Evolutionary conservation across 2,113 vertebrate species (phyloP), one percentile per base, ranked within the genome.

Genomic region (Ammodytes marinus): DNA sequence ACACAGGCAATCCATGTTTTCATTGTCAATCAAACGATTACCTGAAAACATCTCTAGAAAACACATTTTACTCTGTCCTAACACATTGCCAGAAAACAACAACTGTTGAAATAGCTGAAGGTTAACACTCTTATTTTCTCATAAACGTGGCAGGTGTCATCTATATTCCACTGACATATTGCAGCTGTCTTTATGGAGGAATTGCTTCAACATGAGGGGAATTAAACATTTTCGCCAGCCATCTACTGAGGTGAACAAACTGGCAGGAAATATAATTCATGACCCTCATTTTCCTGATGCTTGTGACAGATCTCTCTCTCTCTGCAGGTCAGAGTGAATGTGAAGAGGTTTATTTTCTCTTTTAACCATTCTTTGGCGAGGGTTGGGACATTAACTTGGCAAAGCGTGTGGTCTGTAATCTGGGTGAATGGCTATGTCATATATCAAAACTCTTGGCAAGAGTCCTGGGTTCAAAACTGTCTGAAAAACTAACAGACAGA

Each of bases 111-210:
- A 82, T 55, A 79, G 80, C 60, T 84, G 69, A 79, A 80, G 85
- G 86, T 89, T 83, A 90, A 90, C 78, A 61, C 83, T 87, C 66
- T 82, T 86, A 74, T 89, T 86, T 87, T 74, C 72, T 58, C 42
- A 4, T 78, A 58, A 75, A 78, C 19, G 40, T 70, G 83, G 19
- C 86, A 90, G 75, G 71, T 84, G 84, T 86, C 76, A 84, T 91
- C 89, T 88, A 74, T 87, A 87, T 88, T 83, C 68, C 67, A 50
- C 69, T 75, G 85, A 84, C 83, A 90, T 37, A 17, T 58, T 69
- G 80, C 84, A 77, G 66, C 73, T 74, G 80, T 50, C 69, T 86
- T n/a, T 42, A 10, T n/a, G 50, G 59, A 86, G 71, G 54, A 80
- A 77, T 45, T 37, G 12, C 68, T 71, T 89, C 47, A 63, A 63